Evolutionary conservation across 2,113 vertebrate species (phyloP), one percentile per base, ranked within the genome.

Genomic region (Alaudala cheleensis): DNA sequence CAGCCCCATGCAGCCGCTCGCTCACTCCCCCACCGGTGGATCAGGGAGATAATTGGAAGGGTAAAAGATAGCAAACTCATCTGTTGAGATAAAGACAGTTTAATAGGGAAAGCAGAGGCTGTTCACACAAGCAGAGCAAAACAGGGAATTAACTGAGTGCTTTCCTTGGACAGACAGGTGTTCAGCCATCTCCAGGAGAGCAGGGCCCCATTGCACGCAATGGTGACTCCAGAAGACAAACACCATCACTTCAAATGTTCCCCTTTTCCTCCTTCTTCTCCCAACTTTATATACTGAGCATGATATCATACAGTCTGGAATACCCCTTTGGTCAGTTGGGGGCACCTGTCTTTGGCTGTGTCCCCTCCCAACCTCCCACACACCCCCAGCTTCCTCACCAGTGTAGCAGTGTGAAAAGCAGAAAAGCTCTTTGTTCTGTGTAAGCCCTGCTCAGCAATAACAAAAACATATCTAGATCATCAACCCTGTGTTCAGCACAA

Each of bases 1-100:
- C 44, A 88, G 25, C 25, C 34, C 40, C 42, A 33, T 4, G 6
- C 11, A 47, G n/a, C 31, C 0, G 0, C 31, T 80, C 0, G 0
- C 33, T 69, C 25, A 42, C 25, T 88, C 13, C 17, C 8, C 4
- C 34, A 49, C 7, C 34, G 34, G 21, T 8, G 16, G 24, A 10
- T 1, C 2, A 0, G 40, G 31, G 14, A 42, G 42, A 56, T 6
- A 56, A 31, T 12, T 7, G 14, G 25, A 62, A 42, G 42, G 9
- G 29, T 62, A 8, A 64, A 25, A 79, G 14, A 13, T 17, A 31
- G 57, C 34, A 71, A 62, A 88, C 34, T 12, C 3, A 0, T 26
- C 21, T 9, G 3, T 11, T 56, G 42, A 49, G 31, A 25, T 71
- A 31, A 70, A 79, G 65, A 7, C 16, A 70, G 24, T 70, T 70